Evolutionary conservation across 2,797 vertebrate genomes (phyloP).

Genomic region (Leuciscus waleckii): DNA sequence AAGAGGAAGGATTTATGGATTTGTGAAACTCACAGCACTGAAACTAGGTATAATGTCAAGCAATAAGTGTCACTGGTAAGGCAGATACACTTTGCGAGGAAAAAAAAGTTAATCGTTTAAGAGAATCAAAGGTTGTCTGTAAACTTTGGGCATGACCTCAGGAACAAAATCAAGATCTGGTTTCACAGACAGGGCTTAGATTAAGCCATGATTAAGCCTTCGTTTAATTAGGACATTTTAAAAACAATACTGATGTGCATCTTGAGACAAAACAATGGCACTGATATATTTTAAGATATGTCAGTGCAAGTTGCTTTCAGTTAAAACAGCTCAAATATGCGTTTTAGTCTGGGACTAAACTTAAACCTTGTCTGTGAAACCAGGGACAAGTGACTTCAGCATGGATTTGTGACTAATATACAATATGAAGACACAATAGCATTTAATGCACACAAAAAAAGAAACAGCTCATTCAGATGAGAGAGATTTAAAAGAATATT

Average conservation of each 20-base stretch:
- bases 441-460: neutral
- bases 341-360: neutral
- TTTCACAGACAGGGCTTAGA: neutral
- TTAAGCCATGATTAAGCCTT: neutral
- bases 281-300: neutral
- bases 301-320: neutral
- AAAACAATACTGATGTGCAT: too few species aligned
- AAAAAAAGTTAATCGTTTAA: neutral
- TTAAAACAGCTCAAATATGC: neutral
- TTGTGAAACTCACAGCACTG: constrained; percentile 63
- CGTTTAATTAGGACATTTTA: too few species aligned
- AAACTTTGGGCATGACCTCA: neutral
- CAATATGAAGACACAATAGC: neutral
- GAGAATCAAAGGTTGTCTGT: neutral
- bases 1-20: constrained; percentile 76
- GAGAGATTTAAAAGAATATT: neutral
- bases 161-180: neutral
- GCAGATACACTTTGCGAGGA: neutral
- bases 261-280: too few species aligned
- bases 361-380: too few species aligned
- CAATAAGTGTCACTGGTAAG: constrained; percentile 26
- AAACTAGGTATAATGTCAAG: constrained; percentile 37
- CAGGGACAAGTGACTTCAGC: neutral
- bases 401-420: constrained; percentile 24
- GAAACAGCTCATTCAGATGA: neutral